These are phyloP conservation scores for Arvicanthis niloticus DNA, from an alignment of 2,113 vertebrate species.

Conservation along the genomic window DNA sequence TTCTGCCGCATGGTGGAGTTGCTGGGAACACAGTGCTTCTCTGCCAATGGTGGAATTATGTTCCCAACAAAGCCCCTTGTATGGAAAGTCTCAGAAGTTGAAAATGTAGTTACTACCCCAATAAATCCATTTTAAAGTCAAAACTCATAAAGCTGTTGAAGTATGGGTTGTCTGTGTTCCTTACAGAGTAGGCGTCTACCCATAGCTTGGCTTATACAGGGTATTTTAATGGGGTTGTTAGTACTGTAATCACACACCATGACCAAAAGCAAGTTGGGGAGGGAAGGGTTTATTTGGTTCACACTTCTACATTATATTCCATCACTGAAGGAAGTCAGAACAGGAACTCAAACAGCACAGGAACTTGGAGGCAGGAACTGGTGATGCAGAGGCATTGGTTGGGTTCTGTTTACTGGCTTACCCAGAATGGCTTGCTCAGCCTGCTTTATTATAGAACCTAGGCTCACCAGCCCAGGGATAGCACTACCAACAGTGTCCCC, in stretches of 20 bases:
- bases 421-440: neutral
- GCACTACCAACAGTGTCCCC: neutral
- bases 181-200: neutral
- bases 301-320: too few species aligned
- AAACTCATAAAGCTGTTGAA: neutral
- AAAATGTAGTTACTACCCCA: neutral
- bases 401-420: neutral
- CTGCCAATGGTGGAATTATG: too few species aligned
- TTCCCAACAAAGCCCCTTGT: neutral
- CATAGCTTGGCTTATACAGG: neutral
- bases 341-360: neutral
- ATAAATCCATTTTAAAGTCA: neutral
- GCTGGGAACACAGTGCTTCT: neutral
- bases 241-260: neutral
- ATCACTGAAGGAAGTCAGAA: neutral
- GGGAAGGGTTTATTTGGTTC: neutral
- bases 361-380: neutral
- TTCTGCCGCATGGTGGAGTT: neutral
- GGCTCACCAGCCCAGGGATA: neutral
- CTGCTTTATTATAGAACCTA: neutral
- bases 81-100: neutral
- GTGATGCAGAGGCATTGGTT: neutral
- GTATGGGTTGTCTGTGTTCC: fast-evolving
- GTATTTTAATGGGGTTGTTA: neutral
- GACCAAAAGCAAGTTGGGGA: neutral